Evolutionary conservation across 2,797 vertebrate species (phyloP), one percentile per base, ranked within the genome.

Genomic region (Artibeus jamaicensis): DNA sequence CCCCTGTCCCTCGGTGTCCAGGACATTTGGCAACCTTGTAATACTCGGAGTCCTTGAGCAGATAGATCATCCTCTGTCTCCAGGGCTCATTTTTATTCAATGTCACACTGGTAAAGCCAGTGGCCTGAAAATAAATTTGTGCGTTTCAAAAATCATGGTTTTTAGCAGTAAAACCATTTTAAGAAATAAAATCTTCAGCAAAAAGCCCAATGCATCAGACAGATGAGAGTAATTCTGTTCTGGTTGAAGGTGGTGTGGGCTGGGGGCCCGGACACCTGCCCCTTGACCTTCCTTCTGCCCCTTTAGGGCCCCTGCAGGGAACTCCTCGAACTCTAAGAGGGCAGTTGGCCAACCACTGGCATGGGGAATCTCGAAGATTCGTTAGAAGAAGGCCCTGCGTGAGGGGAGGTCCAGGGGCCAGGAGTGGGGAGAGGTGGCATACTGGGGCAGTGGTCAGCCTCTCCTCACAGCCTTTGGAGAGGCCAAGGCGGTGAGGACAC

Each of bases 101-200:
- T 32, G 18, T 65, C 11, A 53, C 32, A 24, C 34, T 7, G 6
- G 2, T 24, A 93, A n/a, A 90, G 26, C 59, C 44, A 15, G 34
- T 19, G 50, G 29, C 18, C 19, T 37, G 68, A 82, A 68, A 67
- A 68, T 34, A 95, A 50, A 68, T 67, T 14, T 0, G 9, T 78
- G 42, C 12, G 4, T 83, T 89, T 53, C 37, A 79, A 12, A 67
- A 34, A 16, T 32, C 15, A 18, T n/a, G 32, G 42, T 81, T 92
- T 62, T 67, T 34, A 89, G 68, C 10, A 82, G 37, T 22, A 9
- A 91, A 91, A 39, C 22, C 57, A 70, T 68, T 34, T 77, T 70
- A 78, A 87, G 89, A 90, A 53, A 55, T 26, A n/a, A 84, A 78
- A 55, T 95, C 26, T 90, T 76, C 39, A 39, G 32, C 86, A 90